These are phyloP conservation scores for Glossosoma conforme DNA, from an alignment of 1,140 invertebrate genomes.

Conservation along the genomic window DNA sequence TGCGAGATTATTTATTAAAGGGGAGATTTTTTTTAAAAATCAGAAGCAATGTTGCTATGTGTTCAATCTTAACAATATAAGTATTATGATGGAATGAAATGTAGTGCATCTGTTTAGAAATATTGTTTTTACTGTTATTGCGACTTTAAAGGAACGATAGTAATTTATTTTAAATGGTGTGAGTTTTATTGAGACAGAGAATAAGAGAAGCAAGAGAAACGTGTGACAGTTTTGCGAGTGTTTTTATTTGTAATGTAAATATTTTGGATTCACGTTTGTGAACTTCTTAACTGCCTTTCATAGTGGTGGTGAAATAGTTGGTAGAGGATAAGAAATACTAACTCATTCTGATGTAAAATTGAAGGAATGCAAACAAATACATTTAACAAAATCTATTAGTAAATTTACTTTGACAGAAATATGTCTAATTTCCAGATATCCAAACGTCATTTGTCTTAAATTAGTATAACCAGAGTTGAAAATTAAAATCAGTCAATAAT, in stretches of 20 bases:
- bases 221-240: constrained; percentile 6
- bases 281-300: constrained; percentile 12
- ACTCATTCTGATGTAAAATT: neutral
- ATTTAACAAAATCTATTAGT: constrained; percentile 2
- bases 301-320: constrained; percentile 15
- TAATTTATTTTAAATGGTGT: constrained; percentile 21
- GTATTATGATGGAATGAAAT: constrained; percentile 26
- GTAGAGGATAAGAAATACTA: constrained; percentile 15
- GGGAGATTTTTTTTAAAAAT: no score
- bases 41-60: constrained; percentile 19
- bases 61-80: constrained; percentile 26
- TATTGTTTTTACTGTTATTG: no score
- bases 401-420: constrained; percentile 3
- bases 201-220: constrained; percentile 6
- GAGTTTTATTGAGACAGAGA: constrained; percentile 3
- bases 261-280: constrained; percentile 8
- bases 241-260: constrained; percentile 9
- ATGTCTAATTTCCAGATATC: no score
- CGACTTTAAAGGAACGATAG: neutral
- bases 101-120: constrained; percentile 12
- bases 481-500: no score
- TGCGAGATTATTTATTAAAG: neutral
- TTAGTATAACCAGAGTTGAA: no score
- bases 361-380: neutral
- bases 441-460: no score